Conservation (phyloP, 2,797 vertebrate genomes). For the Phrynocephalus guinanensis region DNA sequence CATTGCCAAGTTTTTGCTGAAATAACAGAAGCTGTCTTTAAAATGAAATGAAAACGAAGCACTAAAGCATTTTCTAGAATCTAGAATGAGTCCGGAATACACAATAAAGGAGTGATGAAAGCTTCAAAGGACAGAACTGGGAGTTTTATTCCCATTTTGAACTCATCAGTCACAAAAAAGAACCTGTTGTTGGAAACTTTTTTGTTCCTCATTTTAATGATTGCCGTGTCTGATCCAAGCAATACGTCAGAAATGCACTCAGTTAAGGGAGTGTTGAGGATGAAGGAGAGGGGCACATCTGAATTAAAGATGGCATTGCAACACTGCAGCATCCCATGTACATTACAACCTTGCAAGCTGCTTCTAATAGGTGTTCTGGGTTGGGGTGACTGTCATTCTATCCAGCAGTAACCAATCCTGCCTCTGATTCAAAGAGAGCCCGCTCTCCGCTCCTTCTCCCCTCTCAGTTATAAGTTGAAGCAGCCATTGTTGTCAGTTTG, state of each 20-base stretch:
- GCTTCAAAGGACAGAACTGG: neutral
- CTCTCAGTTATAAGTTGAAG: too few relatives aligned
- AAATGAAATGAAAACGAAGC: neutral
- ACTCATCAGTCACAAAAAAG: neutral
- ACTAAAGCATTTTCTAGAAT: neutral
- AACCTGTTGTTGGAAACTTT: neutral
- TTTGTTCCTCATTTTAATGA: neutral
- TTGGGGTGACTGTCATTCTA: too few relatives aligned
- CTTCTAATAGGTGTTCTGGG: too few relatives aligned
- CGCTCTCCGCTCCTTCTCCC: too few relatives aligned
- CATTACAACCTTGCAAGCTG: too few relatives aligned
- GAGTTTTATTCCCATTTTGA: neutral
- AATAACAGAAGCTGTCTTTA: rapidly evolving
- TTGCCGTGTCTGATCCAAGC: neutral
- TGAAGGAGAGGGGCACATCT: neutral
- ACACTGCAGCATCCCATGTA: too few relatives aligned
- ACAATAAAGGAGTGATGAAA: neutral
- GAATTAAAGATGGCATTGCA: neutral
- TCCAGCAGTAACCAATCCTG: too few relatives aligned
- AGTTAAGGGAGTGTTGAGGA: neutral
- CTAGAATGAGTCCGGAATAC: neutral
- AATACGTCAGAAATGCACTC: neutral
- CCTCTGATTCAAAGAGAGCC: too few relatives aligned
- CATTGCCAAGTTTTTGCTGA: rapidly evolving
- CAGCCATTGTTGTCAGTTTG: too few relatives aligned